Percentiles rank a stretch among this genome's conserved stretches.
Evolutionary conservation across 1,140 invertebrate genomes (phyloP).

Genomic region (Diorhabda carinulata): DNA sequence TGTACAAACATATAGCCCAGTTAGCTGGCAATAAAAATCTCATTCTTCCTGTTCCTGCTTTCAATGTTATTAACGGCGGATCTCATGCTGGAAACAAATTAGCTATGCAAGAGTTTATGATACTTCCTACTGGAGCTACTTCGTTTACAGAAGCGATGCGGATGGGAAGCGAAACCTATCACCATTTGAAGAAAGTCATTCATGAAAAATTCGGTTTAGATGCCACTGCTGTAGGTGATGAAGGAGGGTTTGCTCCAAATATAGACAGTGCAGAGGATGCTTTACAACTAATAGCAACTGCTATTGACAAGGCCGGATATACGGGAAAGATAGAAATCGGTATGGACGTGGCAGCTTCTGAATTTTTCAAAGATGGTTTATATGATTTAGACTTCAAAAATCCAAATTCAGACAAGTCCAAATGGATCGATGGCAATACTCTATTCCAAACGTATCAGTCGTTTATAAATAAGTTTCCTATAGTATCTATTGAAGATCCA

Average conservation of each 20-base stretch:
- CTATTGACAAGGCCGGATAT: conserved; percentile 92
- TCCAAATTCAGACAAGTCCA: conserved; percentile 76
- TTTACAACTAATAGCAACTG: conserved; percentile 81
- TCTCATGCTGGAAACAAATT: conserved; percentile 98
- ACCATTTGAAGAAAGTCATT: conserved; percentile 94
- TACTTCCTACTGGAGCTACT: conserved; percentile 66
- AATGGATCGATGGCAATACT: conserved; percentile 76
- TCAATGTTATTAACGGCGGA: conserved; percentile 99
- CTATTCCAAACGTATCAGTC: conserved; percentile 84
- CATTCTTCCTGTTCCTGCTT: conserved; percentile 92
- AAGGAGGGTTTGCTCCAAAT: conserved; percentile 99
- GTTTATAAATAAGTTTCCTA: conserved; percentile 92
- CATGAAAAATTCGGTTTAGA: conserved; percentile 91
- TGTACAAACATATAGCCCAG: conserved; percentile 87
- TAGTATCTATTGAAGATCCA: conserved; percentile 98
- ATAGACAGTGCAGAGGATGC: conserved; percentile 95
- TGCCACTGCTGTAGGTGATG: conserved; percentile 97
- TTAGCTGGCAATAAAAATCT: conserved; percentile 88
- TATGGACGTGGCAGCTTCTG: conserved; percentile 98
- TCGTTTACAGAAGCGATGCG: conserved; percentile 97
- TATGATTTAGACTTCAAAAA: conserved; percentile 99
- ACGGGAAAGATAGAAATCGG: conserved; percentile 93
- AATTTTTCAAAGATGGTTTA: conserved; percentile 82
- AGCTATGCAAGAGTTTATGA: conserved; percentile 79
- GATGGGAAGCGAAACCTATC: conserved; percentile 96